phyloP scores from a whole-genome alignment of 1,140 invertebrate genomes.

The Lordiphosa collinella region DNA sequence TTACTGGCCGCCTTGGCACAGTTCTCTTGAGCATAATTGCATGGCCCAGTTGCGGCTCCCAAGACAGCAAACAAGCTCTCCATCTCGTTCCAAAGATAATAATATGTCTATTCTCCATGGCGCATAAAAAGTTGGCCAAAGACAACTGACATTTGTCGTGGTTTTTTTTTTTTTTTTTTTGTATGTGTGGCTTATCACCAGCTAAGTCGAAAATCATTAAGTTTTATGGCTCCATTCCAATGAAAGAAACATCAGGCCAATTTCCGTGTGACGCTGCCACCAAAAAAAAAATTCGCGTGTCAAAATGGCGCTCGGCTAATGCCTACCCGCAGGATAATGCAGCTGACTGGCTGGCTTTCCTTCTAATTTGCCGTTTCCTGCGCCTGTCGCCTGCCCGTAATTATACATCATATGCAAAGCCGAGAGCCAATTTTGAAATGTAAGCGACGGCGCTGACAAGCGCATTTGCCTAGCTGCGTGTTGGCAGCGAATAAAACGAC shows the following conservation, averaged over 20 bases:
- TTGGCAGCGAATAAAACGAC: slow-evolving; percentile 59
- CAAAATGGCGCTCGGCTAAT: slow-evolving; percentile 48
- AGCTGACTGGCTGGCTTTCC: slow-evolving; percentile 22
- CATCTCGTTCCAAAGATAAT: slow-evolving; percentile 33
- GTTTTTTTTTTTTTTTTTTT: too few species aligned
- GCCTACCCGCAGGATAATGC: slow-evolving; percentile 59
- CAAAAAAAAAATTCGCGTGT: slow-evolving; percentile 37
- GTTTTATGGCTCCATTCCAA: slow-evolving; percentile 63
- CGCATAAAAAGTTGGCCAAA: background rate
- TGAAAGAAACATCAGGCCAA: slow-evolving; percentile 21
- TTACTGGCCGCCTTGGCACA: slow-evolving; percentile 37
- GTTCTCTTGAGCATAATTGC: slow-evolving; percentile 20
- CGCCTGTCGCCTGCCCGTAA: slow-evolving; percentile 49
- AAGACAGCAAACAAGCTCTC: slow-evolving; percentile 2
- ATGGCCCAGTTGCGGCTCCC: slow-evolving; percentile 38
- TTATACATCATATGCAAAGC: slow-evolving; percentile 39
- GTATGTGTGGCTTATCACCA: slow-evolving; percentile 29
- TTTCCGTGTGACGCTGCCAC: slow-evolving; percentile 12
- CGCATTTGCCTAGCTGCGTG: slow-evolving; percentile 60
- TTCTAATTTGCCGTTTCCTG: slow-evolving; percentile 71
- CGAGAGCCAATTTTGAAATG: slow-evolving; percentile 50
- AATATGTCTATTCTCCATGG: background rate
- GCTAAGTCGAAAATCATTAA: slow-evolving; percentile 64
- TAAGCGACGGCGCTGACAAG: slow-evolving; percentile 33
- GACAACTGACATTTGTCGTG: slow-evolving; percentile 33